Evolutionary conservation across 2,113 vertebrate genomes (phyloP), one percentile per base, ranked within the genome.

Genomic region (Ramphastos sulfuratus): DNA sequence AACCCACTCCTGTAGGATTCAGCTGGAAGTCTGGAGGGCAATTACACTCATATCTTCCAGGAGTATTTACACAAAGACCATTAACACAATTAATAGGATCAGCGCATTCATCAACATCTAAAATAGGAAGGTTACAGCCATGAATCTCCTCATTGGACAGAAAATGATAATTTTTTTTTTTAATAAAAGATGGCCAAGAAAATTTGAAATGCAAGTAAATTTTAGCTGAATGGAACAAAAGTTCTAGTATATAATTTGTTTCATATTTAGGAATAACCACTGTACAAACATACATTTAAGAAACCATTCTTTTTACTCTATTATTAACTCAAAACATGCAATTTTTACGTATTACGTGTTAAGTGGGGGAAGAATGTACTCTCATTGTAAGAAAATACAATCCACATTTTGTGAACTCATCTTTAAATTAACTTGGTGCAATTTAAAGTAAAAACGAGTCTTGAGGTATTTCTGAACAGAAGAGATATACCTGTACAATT

Each of bases 81-180:
- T 98, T 98, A 73, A 98, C 98, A 94, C 98, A 98, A 90, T 98
- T 98, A 79, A 98, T 98, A 30, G 98, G 98, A 95, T 98, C 98
- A 0, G 98, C 97, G 94, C 98, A 98, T 75, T 99, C 98, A 89
- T 99, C 97, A 0, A 98, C 97, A 93, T 99, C 98, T 98, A 81
- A 72, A 92, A 84, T 2, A 92, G 63, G 59, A 92, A 91, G 48
- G 7, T 39, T 35, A 72, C 8, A 60, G n/a, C 69, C 37, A 33
- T 55, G 87, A 85, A 90, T 79, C 27, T 71, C 48, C 23, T 79
- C 61, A 46, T 3, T 83, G 24, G 15, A 58, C 2, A 73, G 19
- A 80, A 74, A 58, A 87, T 1, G 35, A 14, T 10, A 7, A 61
- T 46, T 84, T 66, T 56, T 74, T 15, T 37, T 85, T 56, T 76